Conservation (phyloP, 2,797 vertebrate species). For the Choloepus didactylus region DNA sequence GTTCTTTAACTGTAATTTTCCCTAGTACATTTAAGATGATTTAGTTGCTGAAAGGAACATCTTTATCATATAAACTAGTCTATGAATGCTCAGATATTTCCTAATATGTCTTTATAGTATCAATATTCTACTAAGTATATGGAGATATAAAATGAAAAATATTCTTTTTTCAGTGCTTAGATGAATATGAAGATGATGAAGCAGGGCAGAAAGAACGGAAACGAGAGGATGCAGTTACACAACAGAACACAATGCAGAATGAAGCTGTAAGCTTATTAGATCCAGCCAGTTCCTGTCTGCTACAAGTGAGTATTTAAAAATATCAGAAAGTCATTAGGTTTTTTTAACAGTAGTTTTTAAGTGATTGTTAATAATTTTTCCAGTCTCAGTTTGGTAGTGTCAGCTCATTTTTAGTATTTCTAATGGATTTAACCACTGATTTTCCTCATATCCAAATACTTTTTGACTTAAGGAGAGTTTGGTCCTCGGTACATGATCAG, state of each 20-base stretch:
- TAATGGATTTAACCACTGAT: not conserved
- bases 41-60: slow-evolving; percentile 49
- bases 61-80: not conserved
- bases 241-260: slow-evolving; percentile 96
- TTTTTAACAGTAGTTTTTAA: slow-evolving; percentile 41
- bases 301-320: slow-evolving; percentile 89
- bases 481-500: not conserved
- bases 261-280: slow-evolving; percentile 92
- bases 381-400: not conserved
- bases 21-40: not conserved
- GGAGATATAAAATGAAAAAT: slow-evolving; percentile 65
- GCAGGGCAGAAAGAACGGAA: slow-evolving; percentile 92
- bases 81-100: not conserved
- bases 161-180: slow-evolving; percentile 91
- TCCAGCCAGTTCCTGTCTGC: slow-evolving; percentile 86
- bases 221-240: slow-evolving; percentile 94
- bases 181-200: slow-evolving; percentile 97
- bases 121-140: not conserved
- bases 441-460: not conserved
- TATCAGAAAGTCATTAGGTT: not conserved
- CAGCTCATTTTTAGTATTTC: not conserved
- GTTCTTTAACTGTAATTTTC: not conserved
- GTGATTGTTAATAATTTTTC: slow-evolving; percentile 15
- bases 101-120: not conserved
- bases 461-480: slow-evolving; percentile 13